phyloP scores from a whole-genome alignment of 2,113 vertebrate species.

The Nipponia nippon region DNA sequence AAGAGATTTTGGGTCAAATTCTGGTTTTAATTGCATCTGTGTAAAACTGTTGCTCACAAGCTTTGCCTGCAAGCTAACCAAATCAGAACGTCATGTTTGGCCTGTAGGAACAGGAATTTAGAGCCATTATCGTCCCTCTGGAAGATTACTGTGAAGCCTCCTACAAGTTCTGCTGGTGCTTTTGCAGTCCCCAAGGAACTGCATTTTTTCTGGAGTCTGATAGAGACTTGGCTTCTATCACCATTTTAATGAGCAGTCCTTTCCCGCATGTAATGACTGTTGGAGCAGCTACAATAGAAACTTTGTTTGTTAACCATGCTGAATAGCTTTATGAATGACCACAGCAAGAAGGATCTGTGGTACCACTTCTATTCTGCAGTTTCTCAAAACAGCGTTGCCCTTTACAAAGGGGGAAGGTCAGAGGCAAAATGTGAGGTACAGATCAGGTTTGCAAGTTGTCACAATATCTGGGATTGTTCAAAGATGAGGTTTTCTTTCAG shows the following conservation, averaged over 20 bases:
- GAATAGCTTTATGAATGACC: background rate
- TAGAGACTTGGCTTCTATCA: background rate
- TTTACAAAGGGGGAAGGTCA: background rate
- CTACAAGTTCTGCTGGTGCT: background rate
- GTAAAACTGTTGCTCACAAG: background rate
- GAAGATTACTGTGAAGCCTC: background rate
- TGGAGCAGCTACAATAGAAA: background rate
- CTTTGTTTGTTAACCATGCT: accelerated
- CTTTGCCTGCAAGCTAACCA: background rate
- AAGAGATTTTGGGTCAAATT: background rate
- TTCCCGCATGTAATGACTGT: background rate
- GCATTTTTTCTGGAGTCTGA: background rate
- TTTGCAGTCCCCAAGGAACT: background rate
- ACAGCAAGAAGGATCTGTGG: background rate
- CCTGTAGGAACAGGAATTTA: background rate
- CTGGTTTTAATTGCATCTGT: background rate
- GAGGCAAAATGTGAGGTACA: background rate
- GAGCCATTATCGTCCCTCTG: background rate
- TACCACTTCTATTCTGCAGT: background rate
- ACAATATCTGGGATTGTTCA: background rate
- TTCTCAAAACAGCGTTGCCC: background rate
- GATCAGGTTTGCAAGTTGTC: background rate
- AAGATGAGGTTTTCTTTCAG: background rate
- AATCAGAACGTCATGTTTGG: background rate
- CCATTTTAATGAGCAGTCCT: background rate